A percentile compares a stretch with the other conserved stretches of the same genome.
Conservation (phyloP, 1,140 invertebrate genomes). For the Elymnias hypermnestra region DNA sequence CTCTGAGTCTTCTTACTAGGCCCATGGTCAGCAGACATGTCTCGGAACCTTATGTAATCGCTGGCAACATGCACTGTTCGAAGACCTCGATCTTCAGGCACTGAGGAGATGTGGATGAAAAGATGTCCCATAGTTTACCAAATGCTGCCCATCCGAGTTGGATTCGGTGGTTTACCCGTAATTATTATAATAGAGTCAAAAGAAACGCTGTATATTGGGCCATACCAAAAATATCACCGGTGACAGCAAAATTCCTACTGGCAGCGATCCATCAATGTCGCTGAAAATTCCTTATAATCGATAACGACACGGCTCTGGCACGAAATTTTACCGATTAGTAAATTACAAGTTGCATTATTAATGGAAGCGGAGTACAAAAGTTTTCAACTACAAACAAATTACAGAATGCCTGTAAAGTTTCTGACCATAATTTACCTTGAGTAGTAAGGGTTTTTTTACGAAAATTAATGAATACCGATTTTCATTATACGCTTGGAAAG, state of each 20-base stretch:
- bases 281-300: constrained; percentile 50
- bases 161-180: no score
- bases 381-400: neutral
- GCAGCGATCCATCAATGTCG: constrained; percentile 54
- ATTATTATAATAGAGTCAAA: no score
- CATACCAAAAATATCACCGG: constrained; percentile 30
- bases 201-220: no score
- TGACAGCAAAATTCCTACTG: constrained; percentile 38
- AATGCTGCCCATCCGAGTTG: no score
- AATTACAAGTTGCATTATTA: constrained; percentile 26
- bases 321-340: constrained; percentile 33
- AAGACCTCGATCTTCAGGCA: no score
- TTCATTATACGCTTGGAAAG: no score
- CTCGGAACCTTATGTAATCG: no score
- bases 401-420: neutral
- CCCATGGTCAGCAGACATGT: no score
- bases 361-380: neutral
- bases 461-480: neutral
- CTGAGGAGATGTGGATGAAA: no score
- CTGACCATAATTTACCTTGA: neutral
- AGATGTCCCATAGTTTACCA: no score
- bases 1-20: no score
- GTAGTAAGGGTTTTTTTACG: neutral
- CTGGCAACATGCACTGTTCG: no score
- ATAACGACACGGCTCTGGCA: constrained; percentile 38